A percentile compares a stretch with the other conserved stretches of the same genome.
These are phyloP conservation scores for Marronus borbonicus DNA, from an alignment of 2,888 invertebrate species.

Conservation along the genomic window DNA sequence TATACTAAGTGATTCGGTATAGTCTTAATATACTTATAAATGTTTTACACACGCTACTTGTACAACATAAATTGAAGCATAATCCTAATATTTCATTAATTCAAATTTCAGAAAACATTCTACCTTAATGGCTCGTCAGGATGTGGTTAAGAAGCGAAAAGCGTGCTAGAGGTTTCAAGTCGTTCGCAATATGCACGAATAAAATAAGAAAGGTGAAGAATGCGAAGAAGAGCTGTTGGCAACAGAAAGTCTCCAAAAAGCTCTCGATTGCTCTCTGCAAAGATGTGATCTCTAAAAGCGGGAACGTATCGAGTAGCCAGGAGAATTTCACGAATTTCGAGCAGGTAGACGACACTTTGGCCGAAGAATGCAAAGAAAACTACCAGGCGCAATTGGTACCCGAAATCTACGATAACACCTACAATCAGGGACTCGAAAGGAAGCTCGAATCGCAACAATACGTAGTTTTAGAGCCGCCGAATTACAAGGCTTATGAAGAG, in stretches of 20 bases:
- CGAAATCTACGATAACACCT: conserved; percentile 62
- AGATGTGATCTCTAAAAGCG: conserved; percentile 48
- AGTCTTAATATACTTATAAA: too few relatives aligned
- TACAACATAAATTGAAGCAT: too few relatives aligned
- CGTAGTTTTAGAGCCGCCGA: conserved; percentile 50
- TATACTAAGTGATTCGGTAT: too few relatives aligned
- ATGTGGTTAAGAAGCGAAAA: conserved; percentile 82
- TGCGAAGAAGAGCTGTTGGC: conserved; percentile 60
- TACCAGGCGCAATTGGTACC: conserved; percentile 68
- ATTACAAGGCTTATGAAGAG: conserved; percentile 47
- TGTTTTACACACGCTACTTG: too few relatives aligned
- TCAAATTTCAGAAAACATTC: conserved; percentile 29
- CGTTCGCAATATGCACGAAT: conserved; percentile 63
- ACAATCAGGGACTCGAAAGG: conserved; percentile 52
- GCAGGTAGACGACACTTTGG: conserved; percentile 25
- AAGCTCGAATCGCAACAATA: conserved; percentile 52
- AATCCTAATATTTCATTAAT: not conserved
- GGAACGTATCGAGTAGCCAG: conserved; percentile 19
- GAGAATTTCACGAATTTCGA: conserved; percentile 46
- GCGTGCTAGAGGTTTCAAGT: conserved; percentile 74
- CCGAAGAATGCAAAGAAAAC: conserved; percentile 66
- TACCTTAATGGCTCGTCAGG: conserved; percentile 62
- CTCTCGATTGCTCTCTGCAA: conserved; percentile 60
- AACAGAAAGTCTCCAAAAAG: conserved; percentile 59
- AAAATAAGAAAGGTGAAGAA: conserved; percentile 61